Conservation (phyloP, 2,797 vertebrate species). For the Spatula clypeata region DNA sequence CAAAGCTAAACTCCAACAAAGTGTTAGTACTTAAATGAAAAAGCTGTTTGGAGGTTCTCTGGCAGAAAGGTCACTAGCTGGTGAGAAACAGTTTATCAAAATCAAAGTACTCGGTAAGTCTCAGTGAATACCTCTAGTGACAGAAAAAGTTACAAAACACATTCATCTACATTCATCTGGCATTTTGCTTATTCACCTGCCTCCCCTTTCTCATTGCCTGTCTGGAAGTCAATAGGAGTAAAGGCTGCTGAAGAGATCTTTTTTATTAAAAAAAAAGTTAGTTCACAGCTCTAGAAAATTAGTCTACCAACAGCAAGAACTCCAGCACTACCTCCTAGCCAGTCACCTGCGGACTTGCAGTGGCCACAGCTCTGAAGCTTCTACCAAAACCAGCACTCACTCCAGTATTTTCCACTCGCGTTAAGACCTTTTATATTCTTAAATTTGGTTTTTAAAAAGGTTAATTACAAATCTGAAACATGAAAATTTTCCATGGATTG, state of each 20-base stretch:
- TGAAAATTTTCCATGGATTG: rapidly evolving
- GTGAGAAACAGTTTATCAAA: not conserved
- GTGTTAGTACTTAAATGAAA: not conserved
- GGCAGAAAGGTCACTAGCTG: not conserved
- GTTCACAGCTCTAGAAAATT: too few relatives aligned
- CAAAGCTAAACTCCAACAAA: not conserved
- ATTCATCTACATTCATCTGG: not conserved
- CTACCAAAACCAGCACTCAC: not conserved
- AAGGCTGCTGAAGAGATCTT: not conserved
- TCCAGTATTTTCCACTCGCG: not conserved
- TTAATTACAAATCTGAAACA: not conserved
- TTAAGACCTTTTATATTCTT: not conserved
- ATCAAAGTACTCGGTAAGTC: not conserved
- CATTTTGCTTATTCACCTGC: not conserved
- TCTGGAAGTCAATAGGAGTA: not conserved
- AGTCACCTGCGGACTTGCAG: not conserved
- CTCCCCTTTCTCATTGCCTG: not conserved
- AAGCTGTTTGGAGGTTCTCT: not conserved
- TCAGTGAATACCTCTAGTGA: not conserved
- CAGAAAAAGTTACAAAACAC: not conserved
- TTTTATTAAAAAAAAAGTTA: not conserved
- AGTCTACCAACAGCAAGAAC: not conserved
- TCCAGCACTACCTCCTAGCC: not conserved
- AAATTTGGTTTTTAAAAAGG: not conserved
- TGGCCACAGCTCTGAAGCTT: not conserved